phyloP scores from a whole-genome alignment of 2,888 invertebrate species.

The Altica lythri region DNA sequence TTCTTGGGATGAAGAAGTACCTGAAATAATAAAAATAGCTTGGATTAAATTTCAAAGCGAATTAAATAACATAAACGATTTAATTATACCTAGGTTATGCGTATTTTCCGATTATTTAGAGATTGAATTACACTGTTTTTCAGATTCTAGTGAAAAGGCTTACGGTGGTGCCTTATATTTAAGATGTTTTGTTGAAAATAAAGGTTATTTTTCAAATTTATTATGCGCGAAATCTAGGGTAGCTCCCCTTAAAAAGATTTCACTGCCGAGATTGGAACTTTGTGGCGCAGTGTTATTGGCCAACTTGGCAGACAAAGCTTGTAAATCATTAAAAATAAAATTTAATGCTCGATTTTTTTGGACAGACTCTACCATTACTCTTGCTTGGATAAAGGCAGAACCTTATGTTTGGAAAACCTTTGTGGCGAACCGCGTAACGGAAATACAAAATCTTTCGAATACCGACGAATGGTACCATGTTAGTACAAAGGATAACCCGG shows the following conservation, averaged over 20 bases:
- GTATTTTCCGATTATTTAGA: background rate
- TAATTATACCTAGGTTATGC: conserved; percentile 11
- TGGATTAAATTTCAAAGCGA: conserved; percentile 5
- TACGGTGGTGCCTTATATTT: conserved; percentile 4
- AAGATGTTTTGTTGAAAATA: background rate
- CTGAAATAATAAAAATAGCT: conserved; percentile 6
- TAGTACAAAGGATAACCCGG: conserved; percentile 17
- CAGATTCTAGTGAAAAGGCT: conserved; percentile 11
- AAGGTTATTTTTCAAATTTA: conserved; percentile 1
- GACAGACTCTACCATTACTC: conserved; percentile 6
- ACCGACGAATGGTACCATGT: conserved; percentile 32
- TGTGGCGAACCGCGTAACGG: conserved; percentile 30
- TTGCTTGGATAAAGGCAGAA: conserved; percentile 29
- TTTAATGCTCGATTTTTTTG: conserved; percentile 4
- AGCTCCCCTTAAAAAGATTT: conserved; percentile 4
- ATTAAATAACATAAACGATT: background rate
- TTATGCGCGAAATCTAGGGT: conserved; percentile 4
- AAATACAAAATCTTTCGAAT: conserved; percentile 28
- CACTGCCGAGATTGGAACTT: conserved; percentile 9
- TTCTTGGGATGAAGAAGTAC: conserved; percentile 25
- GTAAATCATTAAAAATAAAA: background rate
- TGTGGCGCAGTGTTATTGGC: conserved; percentile 11
- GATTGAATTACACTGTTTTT: conserved; percentile 14
- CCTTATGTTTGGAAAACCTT: conserved; percentile 34
- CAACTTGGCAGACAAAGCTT: background rate